phyloP scores from a whole-genome alignment of 2,888 invertebrate species.

The Cephus sareptanus region DNA sequence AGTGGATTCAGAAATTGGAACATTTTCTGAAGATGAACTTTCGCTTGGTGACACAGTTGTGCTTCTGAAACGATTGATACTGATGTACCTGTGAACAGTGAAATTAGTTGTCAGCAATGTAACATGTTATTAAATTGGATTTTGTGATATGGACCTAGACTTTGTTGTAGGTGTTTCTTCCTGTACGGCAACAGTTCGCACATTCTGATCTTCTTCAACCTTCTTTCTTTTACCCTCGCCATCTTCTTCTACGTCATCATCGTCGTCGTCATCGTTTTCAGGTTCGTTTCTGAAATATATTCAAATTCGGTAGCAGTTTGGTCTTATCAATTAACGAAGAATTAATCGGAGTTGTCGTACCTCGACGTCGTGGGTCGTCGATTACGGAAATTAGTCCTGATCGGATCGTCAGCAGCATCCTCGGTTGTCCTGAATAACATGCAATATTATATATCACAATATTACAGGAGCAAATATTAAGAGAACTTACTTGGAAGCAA shows the following conservation, averaged over 20 bases:
- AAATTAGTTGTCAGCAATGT: constrained; percentile 8
- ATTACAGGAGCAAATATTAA: not conserved
- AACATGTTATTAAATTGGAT: not conserved
- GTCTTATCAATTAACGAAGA: not conserved
- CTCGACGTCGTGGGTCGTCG: not conserved
- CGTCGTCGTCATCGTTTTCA: not conserved
- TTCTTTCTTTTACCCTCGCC: not conserved
- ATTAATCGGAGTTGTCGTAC: not conserved
- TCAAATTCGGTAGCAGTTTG: not conserved
- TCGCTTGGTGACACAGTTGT: constrained; percentile 37
- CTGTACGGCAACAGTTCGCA: constrained; percentile 14
- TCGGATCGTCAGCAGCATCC: not conserved
- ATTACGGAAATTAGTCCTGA: not conserved
- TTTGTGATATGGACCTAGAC: constrained; percentile 43
- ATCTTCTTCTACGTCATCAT: not conserved
- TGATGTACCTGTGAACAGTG: constrained; percentile 60
- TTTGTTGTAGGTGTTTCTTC: constrained; percentile 42
- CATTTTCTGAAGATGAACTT: constrained; percentile 1
- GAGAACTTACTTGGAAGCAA: constrained; percentile 29
- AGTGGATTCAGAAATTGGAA: not conserved
- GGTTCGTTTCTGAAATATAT: not conserved
- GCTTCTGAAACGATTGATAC: constrained; percentile 61
- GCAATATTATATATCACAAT: not conserved
- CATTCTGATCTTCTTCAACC: constrained; percentile 1
- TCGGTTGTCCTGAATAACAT: not conserved